Evolutionary conservation across 2,888 invertebrate genomes (phyloP), one percentile per base, ranked within the genome.

Genomic region (Andrena haemorrhoa): DNA sequence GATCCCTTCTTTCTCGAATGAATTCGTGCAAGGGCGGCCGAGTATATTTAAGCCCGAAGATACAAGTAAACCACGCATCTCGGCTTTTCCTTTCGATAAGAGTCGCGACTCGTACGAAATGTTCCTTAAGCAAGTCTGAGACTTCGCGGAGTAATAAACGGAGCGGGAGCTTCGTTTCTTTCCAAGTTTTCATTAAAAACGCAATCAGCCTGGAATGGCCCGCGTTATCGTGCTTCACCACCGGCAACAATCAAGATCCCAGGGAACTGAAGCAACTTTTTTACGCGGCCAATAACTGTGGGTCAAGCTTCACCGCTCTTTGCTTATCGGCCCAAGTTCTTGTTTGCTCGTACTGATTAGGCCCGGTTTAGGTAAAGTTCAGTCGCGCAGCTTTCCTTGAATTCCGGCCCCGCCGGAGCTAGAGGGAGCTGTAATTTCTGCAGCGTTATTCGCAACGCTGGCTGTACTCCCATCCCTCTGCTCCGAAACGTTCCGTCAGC

Each of bases 271-370:
- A 20, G 58, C 47, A 69, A 79, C 68, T 75, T 82, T 65, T 61
- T 41, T 31, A 23, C 12, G 51, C 64, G 58, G 35, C 23, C 64
- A 65, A 77, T 64, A 75, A 68, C 65, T 49, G 66, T 10, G 56
- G 41, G 60, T 35, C 53, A 20, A 70, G 74, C 82, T 79, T 79
- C 79, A 79, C 79, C 79, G 79, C 75, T 60, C 68, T 64, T 12
- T 16, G 41, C 16, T 41, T 12, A 16, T 68, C 29, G 75, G 35
- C 7, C 71, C 47, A 73, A 75, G 75, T 80, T 80, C 58, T 49
- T 82, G 80, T 73, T 82, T 79, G 75, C 82, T 56, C 51, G n/a
- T 65, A 65, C 80, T 51, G 66, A 79, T 79, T 75, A 68, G 56
- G 20, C 49, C 51, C 6, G 66, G 65, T 63, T 66, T 68, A 63